Evolutionary conservation across 2,113 vertebrate species (phyloP).

Genomic region (Xenopus laevis): DNA sequence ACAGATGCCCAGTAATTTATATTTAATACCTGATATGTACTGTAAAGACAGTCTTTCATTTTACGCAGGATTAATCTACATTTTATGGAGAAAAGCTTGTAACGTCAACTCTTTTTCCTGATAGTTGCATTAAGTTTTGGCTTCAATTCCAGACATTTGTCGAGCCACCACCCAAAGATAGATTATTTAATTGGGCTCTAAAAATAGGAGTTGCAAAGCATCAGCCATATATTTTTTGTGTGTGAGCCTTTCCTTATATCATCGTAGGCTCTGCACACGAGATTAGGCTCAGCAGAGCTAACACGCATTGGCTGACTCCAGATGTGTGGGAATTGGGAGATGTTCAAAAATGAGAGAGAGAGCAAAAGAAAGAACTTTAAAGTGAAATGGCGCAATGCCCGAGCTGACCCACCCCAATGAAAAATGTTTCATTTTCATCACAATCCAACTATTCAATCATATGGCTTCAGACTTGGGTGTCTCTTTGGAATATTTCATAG

Average conservation of each 20-base stretch:
- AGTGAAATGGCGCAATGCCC: constrained; percentile 18
- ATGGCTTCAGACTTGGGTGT: constrained; percentile 23
- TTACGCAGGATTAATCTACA: neutral
- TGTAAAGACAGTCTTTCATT: neutral
- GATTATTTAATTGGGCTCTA: constrained; percentile 5
- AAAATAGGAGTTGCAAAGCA: neutral
- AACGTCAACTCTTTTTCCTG: neutral
- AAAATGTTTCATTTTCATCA: constrained; percentile 33
- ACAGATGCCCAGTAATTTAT: too few relatives aligned
- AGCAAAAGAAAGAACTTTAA: constrained; percentile 11
- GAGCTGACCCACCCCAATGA: constrained; percentile 28
- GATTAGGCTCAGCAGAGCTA: constrained; percentile 12
- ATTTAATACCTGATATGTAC: neutral
- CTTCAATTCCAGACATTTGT: constrained; percentile 6
- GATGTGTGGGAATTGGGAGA: constrained; percentile 33
- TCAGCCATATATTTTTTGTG: constrained; percentile 4
- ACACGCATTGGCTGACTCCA: constrained; percentile 32
- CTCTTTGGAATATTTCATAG: constrained; percentile 24
- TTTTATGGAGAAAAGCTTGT: neutral
- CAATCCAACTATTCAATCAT: constrained; percentile 36
- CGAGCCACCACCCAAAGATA: constrained; percentile 2
- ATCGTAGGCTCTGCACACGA: constrained; percentile 9
- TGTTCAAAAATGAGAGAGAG: constrained; percentile 17
- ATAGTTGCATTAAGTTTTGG: constrained; percentile 3
- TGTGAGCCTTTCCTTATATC: constrained; percentile 9